Evolutionary conservation across 2,888 invertebrate species (phyloP), one percentile per base, ranked within the genome.

Genomic region (Mallateleia sp.): DNA sequence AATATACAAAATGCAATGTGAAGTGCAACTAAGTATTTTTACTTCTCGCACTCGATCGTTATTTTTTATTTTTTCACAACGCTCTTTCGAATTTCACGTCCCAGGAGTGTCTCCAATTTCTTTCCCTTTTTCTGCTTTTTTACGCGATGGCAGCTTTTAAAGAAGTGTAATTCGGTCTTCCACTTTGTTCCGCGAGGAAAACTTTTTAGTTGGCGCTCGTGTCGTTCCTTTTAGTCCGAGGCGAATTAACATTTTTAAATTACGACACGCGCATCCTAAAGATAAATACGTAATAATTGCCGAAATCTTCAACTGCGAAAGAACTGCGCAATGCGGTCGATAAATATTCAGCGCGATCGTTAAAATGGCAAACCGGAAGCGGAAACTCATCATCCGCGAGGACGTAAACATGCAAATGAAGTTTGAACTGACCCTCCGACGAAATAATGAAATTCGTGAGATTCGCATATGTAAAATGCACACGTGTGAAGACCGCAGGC

Each of bases 321-420:
- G 47, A 71, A 62, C 22, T 22, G 34, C 54, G 42, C 45, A 66
- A 42, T 15, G 58, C 38, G 32, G 28, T 42, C 62, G 32, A 89
- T 89, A 88, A 84, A 89, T 90, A 89, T 88, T 90, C 88, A 86
- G 75, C 45, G 42, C 54, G 22, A 67, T 82, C 50, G 52, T 56
- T 38, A 24, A 64, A 87, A 66, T 9, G 22, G 78, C 67, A 34
- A 69, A 38, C 54, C 64, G 50, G 83, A 82, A 86, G 67, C 78
- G 42, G 81, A 88, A 88, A 88, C 86, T 89, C 88, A 79, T 88
- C 79, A 85, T 88, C 60, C 24, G 71, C 47, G 66, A 75, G 42
- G 74, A 60, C 66, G 75, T 58, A 62, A 79, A 58, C 80, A 89
- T 87, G 89, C 85, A 90, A 89, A 88, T 88, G 78, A 83, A 86